Conservation (phyloP, 2,113 vertebrate species). For the human (Homo sapiens) region DNA sequence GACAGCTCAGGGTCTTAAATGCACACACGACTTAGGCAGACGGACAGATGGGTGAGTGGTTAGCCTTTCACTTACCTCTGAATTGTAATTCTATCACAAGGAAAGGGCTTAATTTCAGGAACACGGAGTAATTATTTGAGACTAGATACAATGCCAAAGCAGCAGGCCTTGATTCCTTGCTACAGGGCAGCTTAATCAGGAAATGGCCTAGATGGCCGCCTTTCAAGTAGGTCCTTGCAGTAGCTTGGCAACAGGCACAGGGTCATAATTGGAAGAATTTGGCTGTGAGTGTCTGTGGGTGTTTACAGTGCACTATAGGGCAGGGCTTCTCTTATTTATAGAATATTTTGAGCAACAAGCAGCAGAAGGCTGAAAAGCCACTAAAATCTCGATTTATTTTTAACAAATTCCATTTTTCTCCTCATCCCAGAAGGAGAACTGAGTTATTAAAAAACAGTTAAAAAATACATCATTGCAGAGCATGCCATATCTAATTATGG, state of each 20-base stretch:
- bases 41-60: conserved; percentile 9
- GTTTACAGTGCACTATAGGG: conserved; percentile 76
- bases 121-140: conserved; percentile 59
- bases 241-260: conserved; percentile 80
- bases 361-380: conserved; percentile 77
- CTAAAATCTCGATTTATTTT: conserved; percentile 71
- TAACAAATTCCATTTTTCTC: conserved; percentile 71
- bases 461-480: conserved; percentile 69
- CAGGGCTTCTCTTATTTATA: conserved; percentile 74
- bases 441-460: conserved; percentile 76
- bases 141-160: conserved; percentile 26
- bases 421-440: conserved; percentile 73
- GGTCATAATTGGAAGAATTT: conserved; percentile 78
- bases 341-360: conserved; percentile 71
- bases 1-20: conserved; percentile 43
- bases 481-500: conserved; percentile 76
- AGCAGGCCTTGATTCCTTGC: conserved; percentile 71
- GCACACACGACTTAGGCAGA: background rate
- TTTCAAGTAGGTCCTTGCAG: conserved; percentile 82
- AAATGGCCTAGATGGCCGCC: conserved; percentile 80
- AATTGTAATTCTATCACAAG: conserved; percentile 48
- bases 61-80: conserved; percentile 63
- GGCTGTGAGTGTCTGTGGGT: conserved; percentile 71
- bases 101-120: conserved; percentile 68
- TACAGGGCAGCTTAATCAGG: conserved; percentile 80